These are phyloP conservation scores for Alcedo atthis DNA, from an alignment of 2,797 vertebrate species.

Conservation along the genomic window DNA sequence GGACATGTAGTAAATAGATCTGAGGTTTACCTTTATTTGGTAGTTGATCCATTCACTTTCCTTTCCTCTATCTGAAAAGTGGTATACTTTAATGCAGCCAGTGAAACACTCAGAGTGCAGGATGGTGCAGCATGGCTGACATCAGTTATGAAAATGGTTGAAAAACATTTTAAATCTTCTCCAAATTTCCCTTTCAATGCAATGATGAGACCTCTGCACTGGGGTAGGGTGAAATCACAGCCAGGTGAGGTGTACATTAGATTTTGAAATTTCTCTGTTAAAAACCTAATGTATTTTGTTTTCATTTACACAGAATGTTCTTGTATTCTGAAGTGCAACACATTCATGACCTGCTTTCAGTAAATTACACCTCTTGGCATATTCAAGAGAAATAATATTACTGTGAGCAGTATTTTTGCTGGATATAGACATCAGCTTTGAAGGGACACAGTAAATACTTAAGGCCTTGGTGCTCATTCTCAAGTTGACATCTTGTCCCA, in stretches of 20 bases:
- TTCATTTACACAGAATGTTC: conserved; percentile 87
- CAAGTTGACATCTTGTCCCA: not conserved
- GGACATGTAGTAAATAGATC: not conserved
- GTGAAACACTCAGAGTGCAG: not conserved
- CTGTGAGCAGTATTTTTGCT: conserved; percentile 81
- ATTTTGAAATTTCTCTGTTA: conserved; percentile 81
- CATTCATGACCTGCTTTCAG: conserved; percentile 82
- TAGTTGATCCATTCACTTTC: not conserved
- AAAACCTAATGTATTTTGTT: conserved; percentile 81
- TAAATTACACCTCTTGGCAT: conserved; percentile 81
- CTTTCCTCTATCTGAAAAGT: not conserved
- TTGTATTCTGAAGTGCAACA: conserved; percentile 84
- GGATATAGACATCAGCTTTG: conserved; percentile 82
- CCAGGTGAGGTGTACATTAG: conserved; percentile 84
- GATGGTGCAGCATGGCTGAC: not conserved
- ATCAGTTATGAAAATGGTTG: not conserved
- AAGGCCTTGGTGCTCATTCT: conserved; percentile 80
- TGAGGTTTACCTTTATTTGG: not conserved
- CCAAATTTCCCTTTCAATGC: conserved; percentile 76
- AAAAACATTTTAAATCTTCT: conserved; percentile 72
- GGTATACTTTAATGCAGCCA: not conserved
- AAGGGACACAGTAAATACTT: conserved; percentile 85
- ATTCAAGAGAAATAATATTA: conserved; percentile 83
- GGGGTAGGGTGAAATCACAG: conserved; percentile 80
- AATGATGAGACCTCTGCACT: conserved; percentile 77